These are phyloP conservation scores for Rhincodon typus DNA, from an alignment of 2,797 vertebrate species.

Conservation along the genomic window DNA sequence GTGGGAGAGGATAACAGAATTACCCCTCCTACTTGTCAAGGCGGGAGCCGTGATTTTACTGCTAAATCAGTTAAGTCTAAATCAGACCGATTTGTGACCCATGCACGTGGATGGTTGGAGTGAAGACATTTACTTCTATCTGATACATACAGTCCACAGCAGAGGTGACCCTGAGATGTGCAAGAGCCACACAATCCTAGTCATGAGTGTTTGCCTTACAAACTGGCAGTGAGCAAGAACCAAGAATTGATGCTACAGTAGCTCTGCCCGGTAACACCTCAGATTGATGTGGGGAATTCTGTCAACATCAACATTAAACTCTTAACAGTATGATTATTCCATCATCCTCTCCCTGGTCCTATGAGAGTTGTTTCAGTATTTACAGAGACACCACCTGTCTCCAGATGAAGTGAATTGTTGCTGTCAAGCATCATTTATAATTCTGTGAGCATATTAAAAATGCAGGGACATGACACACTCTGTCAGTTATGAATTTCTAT, in stretches of 20 bases:
- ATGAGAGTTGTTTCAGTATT: not conserved
- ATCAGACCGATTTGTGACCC: not conserved
- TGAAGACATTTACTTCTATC: not conserved
- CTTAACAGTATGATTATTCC: not conserved
- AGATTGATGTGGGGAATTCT: not conserved
- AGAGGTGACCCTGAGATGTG: not conserved
- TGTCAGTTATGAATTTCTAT: conserved; percentile 19
- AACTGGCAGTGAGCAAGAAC: not conserved
- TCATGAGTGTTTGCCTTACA: not conserved
- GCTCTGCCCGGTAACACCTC: not conserved
- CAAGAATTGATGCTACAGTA: not conserved
- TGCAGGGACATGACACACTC: not conserved
- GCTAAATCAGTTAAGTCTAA: not conserved
- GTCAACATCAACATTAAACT: not conserved
- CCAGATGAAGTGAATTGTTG: not conserved
- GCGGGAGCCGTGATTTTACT: not conserved
- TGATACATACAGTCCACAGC: too few relatives aligned
- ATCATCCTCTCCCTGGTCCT: not conserved
- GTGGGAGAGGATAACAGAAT: not conserved
- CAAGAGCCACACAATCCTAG: not conserved
- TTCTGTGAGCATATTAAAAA: not conserved
- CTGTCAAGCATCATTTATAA: not conserved
- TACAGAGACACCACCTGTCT: conserved; percentile 1
- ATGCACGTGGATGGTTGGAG: not conserved
- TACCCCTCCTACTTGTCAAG: not conserved